Conservation (phyloP, 2,888 invertebrate species). For the Stenotaenia linearis region DNA sequence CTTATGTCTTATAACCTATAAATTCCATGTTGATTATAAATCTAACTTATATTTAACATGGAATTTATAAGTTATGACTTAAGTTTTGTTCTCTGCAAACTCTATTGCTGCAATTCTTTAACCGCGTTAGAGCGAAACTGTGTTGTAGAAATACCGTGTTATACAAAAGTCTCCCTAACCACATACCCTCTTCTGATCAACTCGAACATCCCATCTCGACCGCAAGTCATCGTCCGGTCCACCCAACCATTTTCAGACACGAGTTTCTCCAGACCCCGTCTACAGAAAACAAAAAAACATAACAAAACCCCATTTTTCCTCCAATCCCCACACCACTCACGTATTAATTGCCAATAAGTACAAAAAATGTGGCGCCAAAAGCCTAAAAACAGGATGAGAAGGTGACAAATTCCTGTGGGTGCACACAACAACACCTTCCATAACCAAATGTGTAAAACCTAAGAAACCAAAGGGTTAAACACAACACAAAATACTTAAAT, state of each 20-base stretch:
- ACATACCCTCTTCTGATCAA: slow-evolving; percentile 48
- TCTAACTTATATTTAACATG: no score
- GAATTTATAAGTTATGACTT: no score
- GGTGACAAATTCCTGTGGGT: slow-evolving; percentile 49
- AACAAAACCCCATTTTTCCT: not conserved
- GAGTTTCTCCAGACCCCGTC: slow-evolving; percentile 48
- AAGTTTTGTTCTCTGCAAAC: no score
- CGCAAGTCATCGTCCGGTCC: slow-evolving; percentile 50
- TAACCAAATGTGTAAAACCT: slow-evolving; percentile 50
- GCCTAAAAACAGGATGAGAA: slow-evolving; percentile 50
- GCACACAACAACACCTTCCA: slow-evolving; percentile 50
- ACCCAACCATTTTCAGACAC: slow-evolving; percentile 50
- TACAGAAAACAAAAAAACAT: slow-evolving; percentile 38
- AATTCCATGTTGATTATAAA: no score
- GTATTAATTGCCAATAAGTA: slow-evolving; percentile 50
- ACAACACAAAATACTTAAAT: not conserved
- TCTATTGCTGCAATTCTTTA: no score
- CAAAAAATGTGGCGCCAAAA: slow-evolving; percentile 51
- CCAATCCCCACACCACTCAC: slow-evolving; percentile 41
- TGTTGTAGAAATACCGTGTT: no score
- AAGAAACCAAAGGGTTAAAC: not conserved
- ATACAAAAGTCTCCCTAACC: no score
- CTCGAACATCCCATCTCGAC: slow-evolving; percentile 48
- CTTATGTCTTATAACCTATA: no score
- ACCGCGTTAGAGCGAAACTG: no score